Conservation (phyloP, 1,140 invertebrate genomes). For the Akabosia matsudoensis region DNA sequence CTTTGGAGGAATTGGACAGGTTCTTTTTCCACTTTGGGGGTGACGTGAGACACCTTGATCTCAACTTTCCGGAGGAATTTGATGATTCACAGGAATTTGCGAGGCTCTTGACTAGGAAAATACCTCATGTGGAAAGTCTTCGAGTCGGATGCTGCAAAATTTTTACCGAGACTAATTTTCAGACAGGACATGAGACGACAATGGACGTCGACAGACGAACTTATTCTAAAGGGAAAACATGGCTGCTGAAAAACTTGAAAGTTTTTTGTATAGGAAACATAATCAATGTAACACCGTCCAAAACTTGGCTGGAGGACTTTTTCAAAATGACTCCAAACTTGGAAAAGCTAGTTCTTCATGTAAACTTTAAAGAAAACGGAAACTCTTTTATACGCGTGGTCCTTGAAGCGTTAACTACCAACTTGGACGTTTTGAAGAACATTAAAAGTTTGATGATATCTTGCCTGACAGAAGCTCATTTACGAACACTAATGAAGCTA, state of each 20-base stretch:
- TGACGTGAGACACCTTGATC: neutral
- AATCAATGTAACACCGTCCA: neutral
- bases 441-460: slow-evolving; percentile 12
- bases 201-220: neutral
- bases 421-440: neutral
- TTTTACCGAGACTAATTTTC: neutral
- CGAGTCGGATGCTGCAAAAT: slow-evolving; percentile 19
- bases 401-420: neutral
- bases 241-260: neutral
- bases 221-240: no score
- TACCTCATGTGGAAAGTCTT: neutral
- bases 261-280: slow-evolving; percentile 14
- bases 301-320: slow-evolving; percentile 12
- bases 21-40: slow-evolving; percentile 15
- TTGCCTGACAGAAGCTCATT: neutral
- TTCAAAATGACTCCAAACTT: slow-evolving; percentile 22
- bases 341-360: slow-evolving; percentile 5
- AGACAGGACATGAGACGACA: neutral
- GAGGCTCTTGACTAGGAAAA: neutral
- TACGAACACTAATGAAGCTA: neutral
- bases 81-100: neutral
- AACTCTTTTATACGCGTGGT: neutral
- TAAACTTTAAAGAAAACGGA: slow-evolving; percentile 20
- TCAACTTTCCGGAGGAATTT: slow-evolving; percentile 14
- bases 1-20: neutral